phyloP scores from a whole-genome alignment of 2,113 vertebrate genomes.

The Setophaga kirtlandii region DNA sequence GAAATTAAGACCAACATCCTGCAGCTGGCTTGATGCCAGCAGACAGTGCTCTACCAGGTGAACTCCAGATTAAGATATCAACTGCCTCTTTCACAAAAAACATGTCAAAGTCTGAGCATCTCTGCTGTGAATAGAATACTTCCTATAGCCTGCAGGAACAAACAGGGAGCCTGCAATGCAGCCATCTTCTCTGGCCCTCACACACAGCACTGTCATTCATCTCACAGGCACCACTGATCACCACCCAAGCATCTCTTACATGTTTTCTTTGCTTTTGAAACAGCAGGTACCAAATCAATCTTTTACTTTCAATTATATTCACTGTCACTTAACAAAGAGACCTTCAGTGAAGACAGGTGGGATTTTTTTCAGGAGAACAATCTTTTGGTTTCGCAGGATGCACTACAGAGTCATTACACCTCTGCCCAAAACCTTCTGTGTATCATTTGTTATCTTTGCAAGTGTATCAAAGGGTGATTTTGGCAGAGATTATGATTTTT shows the following conservation, averaged over 20 bases:
- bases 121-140: not conserved
- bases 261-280: not conserved
- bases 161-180: not conserved
- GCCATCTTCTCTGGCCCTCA: not conserved
- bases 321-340: not conserved
- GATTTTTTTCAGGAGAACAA: not conserved
- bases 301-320: not conserved
- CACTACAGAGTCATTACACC: not conserved
- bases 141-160: not conserved
- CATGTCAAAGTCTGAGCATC: not conserved
- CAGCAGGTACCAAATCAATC: not conserved
- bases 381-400: not conserved
- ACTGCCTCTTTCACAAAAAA: not conserved
- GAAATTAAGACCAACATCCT: not conserved
- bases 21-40: not conserved
- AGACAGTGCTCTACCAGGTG: not conserved
- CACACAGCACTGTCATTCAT: not conserved
- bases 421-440: not conserved
- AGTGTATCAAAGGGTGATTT: constrained; percentile 44
- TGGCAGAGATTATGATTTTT: not conserved
- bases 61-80: not conserved
- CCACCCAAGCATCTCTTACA: not conserved
- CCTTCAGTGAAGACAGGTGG: not conserved
- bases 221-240: not conserved
- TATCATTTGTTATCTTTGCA: not conserved